Conservation (phyloP, 2,888 invertebrate species). For the Chloroclystis v-ata region DNA sequence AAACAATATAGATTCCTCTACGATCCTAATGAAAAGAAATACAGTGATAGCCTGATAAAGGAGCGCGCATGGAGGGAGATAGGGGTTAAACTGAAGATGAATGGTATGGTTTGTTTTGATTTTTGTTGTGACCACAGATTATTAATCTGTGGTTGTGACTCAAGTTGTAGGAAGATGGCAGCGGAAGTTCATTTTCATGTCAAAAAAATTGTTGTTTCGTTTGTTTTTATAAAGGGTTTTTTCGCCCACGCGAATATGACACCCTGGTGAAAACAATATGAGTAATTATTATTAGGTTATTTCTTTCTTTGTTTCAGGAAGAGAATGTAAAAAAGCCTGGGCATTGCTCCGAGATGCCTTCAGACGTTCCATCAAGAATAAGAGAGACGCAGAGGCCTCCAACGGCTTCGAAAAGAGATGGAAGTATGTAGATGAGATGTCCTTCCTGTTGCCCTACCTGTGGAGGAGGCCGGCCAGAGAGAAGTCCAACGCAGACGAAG, state of each 20-base stretch:
- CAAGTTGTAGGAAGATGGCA: too few species aligned
- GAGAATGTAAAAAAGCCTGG: slow-evolving; percentile 1
- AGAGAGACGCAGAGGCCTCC: neutral
- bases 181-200: too few species aligned
- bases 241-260: too few species aligned
- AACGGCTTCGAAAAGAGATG: neutral
- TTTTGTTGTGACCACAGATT: too few species aligned
- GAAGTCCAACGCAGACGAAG: neutral
- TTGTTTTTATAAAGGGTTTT: too few species aligned
- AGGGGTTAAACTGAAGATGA: neutral
- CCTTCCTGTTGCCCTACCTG: neutral
- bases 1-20: neutral
- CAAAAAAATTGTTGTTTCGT: too few species aligned
- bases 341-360: neutral
- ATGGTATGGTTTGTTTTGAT: too few species aligned
- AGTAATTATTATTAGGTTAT: too few species aligned
- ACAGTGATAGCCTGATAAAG: neutral
- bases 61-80: slow-evolving; percentile 1
- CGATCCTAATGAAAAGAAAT: neutral
- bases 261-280: too few species aligned
- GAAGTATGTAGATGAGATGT: slow-evolving; percentile 1
- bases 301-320: slow-evolving; percentile 5
- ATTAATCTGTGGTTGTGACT: too few species aligned
- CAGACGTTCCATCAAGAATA: neutral
- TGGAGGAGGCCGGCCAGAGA: neutral